Evolutionary conservation across 2,888 invertebrate species (phyloP), one percentile per base, ranked within the genome.

Genomic region (Hypsopygia costalis): DNA sequence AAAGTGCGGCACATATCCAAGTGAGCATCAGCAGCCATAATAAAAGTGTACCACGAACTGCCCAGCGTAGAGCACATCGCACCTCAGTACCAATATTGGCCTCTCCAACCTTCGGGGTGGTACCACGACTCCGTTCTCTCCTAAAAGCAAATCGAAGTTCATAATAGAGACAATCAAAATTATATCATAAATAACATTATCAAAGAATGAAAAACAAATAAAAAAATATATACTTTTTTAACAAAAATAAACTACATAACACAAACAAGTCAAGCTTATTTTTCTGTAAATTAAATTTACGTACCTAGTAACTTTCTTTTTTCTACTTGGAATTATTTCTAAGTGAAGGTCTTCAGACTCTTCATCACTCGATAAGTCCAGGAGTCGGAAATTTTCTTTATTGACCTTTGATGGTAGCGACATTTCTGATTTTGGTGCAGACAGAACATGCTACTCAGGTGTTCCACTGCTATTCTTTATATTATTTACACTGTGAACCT

Each of bases 331-430:
- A 45, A 91, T 90, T 43, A 91, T 81, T 67, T 91, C 90, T 67
- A 91, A 64, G 60, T 91, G 91, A 31, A 92, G 81, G 45, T 91
- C 85, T 47, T 91, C 91, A 0, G 92, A 91, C 32, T 91, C 91
- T 49, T 90, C 91, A 47, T 91, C 91, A 43, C 91, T 91, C 36
- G 92, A 90, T 47, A 92, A 68, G 61, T 91, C 91, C 59, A 93
- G 69, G 33, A 93, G 87, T 55, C 92, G 91, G 66, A 92, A 92
- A 51, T 91, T 91, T 80, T 92, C 92, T 63, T 92, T 92, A 62
- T 90, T 90, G 58, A 81, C 73, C 71, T 81, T 90, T 21, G 77
- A 68, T 44, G 82, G 74, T 56, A 74, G 52, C 50, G 83, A 80
- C 87, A 88, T 88, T 55, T 63, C 80, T 53, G 36, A 36, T 41